These are phyloP conservation scores for Syrrhaptes paradoxus DNA, from an alignment of 2,113 vertebrate genomes.

Conservation along the genomic window DNA sequence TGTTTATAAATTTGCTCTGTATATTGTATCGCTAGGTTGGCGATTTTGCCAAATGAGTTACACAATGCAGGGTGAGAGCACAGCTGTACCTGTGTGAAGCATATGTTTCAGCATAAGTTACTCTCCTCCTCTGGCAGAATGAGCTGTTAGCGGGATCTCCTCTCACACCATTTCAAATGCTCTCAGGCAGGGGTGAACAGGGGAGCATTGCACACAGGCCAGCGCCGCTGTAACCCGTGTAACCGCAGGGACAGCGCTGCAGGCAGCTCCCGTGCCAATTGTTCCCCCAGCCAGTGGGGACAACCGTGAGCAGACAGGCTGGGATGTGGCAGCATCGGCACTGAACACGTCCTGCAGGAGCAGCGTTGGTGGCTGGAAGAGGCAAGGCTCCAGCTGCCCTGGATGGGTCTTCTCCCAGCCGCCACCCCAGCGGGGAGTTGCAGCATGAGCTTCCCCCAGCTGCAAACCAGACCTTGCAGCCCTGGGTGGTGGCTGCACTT, in stretches of 20 bases:
- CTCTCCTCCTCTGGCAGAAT: background rate
- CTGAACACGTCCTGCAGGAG: background rate
- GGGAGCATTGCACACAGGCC: background rate
- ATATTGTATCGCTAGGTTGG: accelerated
- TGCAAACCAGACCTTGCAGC: background rate
- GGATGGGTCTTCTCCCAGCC: background rate
- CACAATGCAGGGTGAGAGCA: accelerated
- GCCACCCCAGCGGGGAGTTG: background rate
- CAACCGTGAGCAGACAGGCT: accelerated
- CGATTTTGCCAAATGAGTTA: background rate
- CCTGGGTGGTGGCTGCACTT: background rate
- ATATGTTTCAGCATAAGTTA: background rate
- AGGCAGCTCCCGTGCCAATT: accelerated
- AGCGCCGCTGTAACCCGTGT: background rate
- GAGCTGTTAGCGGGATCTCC: too few relatives aligned
- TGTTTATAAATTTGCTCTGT: background rate
- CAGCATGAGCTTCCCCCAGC: background rate
- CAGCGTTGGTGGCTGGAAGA: background rate
- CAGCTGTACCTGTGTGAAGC: background rate
- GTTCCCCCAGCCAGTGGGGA: background rate
- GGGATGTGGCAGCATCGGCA: background rate
- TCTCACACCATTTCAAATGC: background rate
- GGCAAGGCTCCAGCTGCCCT: background rate
- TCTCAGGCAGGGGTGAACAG: background rate
- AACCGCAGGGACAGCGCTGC: accelerated